A percentile compares a stretch with the other conserved stretches of the same genome.
phyloP scores from a whole-genome alignment of 2,113 vertebrate genomes.

The Sinocyclocheilus anshuiensis region DNA sequence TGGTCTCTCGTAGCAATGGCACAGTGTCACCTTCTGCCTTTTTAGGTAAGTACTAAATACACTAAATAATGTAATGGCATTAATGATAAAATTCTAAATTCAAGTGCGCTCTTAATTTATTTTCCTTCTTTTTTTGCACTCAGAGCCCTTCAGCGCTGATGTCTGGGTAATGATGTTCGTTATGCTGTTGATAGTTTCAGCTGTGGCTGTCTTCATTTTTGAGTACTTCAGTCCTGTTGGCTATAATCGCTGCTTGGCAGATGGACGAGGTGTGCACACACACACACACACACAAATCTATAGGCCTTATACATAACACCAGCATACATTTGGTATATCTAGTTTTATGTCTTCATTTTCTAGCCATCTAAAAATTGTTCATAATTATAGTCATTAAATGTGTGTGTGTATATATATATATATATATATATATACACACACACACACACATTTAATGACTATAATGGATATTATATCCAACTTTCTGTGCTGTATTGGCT shows the following conservation, averaged over 20 bases:
- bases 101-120: not conserved
- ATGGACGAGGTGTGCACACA: slow-evolving; percentile 89
- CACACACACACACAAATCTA: too few species aligned
- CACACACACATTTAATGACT: too few species aligned
- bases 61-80: not conserved
- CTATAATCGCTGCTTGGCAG: slow-evolving; percentile 98
- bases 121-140: slow-evolving; percentile 35
- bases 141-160: slow-evolving; percentile 98
- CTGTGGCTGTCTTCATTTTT: slow-evolving; percentile 94
- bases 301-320: too few species aligned
- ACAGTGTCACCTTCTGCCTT: slow-evolving; percentile 98
- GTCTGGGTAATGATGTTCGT: slow-evolving; percentile 99
- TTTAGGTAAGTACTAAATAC: slow-evolving; percentile 79
- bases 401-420: too few species aligned
- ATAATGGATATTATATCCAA: too few species aligned
- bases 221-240: slow-evolving; percentile 99
- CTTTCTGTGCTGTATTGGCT: too few species aligned
- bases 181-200: slow-evolving; percentile 97
- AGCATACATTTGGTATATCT: too few species aligned
- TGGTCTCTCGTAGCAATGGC: slow-evolving; percentile 98
- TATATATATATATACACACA: too few species aligned
- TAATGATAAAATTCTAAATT: too few species aligned
- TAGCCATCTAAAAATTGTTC: too few species aligned
- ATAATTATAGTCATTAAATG: too few species aligned
- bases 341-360: too few species aligned